Base-by-base conservation (phyloP, 2,113 vertebrate genomes). In the Syngnathus typhle region DNA sequence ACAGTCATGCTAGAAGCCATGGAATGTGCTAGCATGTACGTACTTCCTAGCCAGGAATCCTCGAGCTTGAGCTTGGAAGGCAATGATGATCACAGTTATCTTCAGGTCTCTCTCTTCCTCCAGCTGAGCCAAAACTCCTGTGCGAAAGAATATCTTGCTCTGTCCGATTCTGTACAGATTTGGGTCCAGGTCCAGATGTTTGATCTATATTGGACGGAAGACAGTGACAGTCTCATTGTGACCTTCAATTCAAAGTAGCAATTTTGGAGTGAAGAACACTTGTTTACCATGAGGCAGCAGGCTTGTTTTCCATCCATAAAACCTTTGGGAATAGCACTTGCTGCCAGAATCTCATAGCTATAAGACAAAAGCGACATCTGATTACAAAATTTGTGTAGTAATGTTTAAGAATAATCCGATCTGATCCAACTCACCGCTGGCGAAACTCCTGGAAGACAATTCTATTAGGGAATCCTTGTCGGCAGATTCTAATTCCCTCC, bases 281-380 rank as follows among this genome's bases (percentile, higher is more conserved):
- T 55, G 49, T 88, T 92, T 77, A 98, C 96, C 96, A 98, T 98
- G 63, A 98, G 83, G 65, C 93, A 93, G 84, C 96, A 97, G 71
- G 97, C 96, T 82, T 99, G 97, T 68, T 99, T 99, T 32, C 97
- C 96, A 55, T 99, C 97, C 97, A 99, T 98, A 87, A 99, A 99
- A 60, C 95, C 97, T 84, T 98, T 99, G 43, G 96, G 96, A 79
- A 98, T 99, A 55, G 95, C 90, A 2, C 78, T 94, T 1, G 97
- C 91, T 44, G 96, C 95, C 65, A 99, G 89, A 82, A 99, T 98
- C 89, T 99, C 97, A 0, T 98, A 99, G 71, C 97, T 99, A 70
- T 52, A 70, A 71, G 43, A 36, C 15, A 27, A 46, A 12, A 73
- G 39, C 8, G 5, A 12, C 19, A 41, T 23, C 60, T 38, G 0